phyloP scores from a whole-genome alignment of 1,140 invertebrate species.

The Scylla paramamosain region DNA sequence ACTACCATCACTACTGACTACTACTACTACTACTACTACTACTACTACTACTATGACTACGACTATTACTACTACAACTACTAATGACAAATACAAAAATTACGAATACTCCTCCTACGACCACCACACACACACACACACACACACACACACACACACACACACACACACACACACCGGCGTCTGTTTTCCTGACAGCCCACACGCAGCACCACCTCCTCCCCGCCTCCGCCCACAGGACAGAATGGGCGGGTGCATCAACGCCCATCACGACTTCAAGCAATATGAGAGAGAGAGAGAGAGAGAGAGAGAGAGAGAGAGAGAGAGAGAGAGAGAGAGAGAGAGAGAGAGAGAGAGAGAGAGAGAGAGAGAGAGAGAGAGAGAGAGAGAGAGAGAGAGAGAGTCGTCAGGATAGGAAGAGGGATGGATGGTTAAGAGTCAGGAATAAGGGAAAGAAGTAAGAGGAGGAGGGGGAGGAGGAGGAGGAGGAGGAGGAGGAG shows the following conservation, averaged over 20 bases:
- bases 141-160: slow-evolving; percentile 10
- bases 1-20: too few species aligned
- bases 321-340: slow-evolving; percentile 16
- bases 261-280: slow-evolving; percentile 44
- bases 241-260: not conserved
- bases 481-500: slow-evolving; percentile 40
- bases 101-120: too few species aligned
- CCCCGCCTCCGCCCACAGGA: not conserved
- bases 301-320: slow-evolving; percentile 25
- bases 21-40: too few species aligned
- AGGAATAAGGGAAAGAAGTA: not conserved
- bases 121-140: too few species aligned
- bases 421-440: not conserved
- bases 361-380: slow-evolving; percentile 67
- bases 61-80: too few species aligned
- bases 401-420: slow-evolving; percentile 41
- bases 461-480: not conserved
- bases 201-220: not conserved
- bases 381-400: slow-evolving; percentile 50
- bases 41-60: too few species aligned
- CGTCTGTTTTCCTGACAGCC: not conserved
- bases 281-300: not conserved
- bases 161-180: not conserved
- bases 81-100: too few species aligned
- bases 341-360: slow-evolving; percentile 49